Evolutionary conservation across 2,113 vertebrate species (phyloP).

Genomic region (Thermophis baileyi): DNA sequence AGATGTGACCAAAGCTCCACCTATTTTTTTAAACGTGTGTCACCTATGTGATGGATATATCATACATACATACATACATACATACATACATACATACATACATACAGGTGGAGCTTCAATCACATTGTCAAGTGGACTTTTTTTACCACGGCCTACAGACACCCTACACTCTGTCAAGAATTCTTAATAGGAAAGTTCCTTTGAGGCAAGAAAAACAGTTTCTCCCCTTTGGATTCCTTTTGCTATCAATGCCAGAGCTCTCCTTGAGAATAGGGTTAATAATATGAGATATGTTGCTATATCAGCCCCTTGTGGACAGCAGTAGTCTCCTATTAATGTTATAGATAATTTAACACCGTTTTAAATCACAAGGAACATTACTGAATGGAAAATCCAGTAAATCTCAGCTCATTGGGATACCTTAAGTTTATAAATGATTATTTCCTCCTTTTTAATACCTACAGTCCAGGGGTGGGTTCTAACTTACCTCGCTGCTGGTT

Average conservation of each 20-base stretch:
- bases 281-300: background rate
- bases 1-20: too few relatives aligned
- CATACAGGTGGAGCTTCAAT: too few relatives aligned
- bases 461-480: too few relatives aligned
- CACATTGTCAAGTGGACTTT: too few relatives aligned
- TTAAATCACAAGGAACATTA: slow-evolving; percentile 31
- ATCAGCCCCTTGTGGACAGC: slow-evolving; percentile 26
- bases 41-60: too few relatives aligned
- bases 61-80: too few relatives aligned
- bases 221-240: background rate
- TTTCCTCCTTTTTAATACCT: background rate
- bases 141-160: too few relatives aligned
- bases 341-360: slow-evolving; percentile 22
- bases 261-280: background rate
- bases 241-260: background rate
- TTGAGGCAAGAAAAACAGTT: background rate
- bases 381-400: slow-evolving; percentile 5
- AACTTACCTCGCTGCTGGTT: too few relatives aligned
- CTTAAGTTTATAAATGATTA: background rate
- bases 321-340: slow-evolving; percentile 25
- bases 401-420: slow-evolving; percentile 21
- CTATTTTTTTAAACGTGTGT: too few relatives aligned
- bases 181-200: background rate
- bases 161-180: background rate
- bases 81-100: too few relatives aligned